Conservation (phyloP, 2,888 invertebrate species). For the Temnothorax unifasciatus region DNA sequence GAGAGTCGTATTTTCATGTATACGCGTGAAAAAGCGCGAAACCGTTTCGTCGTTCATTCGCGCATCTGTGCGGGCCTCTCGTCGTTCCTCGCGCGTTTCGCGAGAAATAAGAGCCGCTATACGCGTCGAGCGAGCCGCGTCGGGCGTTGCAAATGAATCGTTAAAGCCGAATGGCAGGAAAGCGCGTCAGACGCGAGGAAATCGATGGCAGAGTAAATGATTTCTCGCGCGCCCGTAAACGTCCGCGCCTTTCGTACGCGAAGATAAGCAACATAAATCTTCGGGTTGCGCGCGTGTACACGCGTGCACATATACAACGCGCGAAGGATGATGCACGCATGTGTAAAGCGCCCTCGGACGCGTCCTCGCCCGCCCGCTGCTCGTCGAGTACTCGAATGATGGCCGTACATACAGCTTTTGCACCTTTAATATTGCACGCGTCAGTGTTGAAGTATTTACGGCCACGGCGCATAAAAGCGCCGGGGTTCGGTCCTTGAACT, state of each 20-base stretch:
- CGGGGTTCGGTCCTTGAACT: constrained; percentile 64
- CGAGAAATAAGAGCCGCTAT: constrained; percentile 38
- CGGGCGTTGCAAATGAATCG: constrained; percentile 71
- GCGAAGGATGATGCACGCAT: constrained; percentile 13
- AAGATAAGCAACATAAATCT: constrained; percentile 83
- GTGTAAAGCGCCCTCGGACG: constrained; percentile 49
- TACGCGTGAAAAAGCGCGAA: constrained; percentile 47
- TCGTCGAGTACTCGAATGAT: constrained; percentile 79
- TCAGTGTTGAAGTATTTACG: constrained; percentile 84
- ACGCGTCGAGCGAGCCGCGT: constrained; percentile 39
- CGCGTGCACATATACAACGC: constrained; percentile 14
- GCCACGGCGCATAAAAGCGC: constrained; percentile 71
- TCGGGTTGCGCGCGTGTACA: constrained; percentile 48
- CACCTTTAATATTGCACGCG: constrained; percentile 84
- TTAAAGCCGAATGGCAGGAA: constrained; percentile 68
- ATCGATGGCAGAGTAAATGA: constrained; percentile 76
- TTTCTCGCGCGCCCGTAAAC: constrained; percentile 71
- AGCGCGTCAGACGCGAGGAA: constrained; percentile 59
- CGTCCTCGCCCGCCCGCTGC: constrained; percentile 56
- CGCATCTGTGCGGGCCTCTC: constrained; percentile 11
- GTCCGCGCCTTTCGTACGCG: constrained; percentile 70
- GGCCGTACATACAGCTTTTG: constrained; percentile 77
- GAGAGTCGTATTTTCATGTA: constrained; percentile 61
- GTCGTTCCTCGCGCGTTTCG: constrained; percentile 15
- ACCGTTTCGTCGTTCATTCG: constrained; percentile 21